Percentiles rank a stretch among this genome's conserved stretches.
These are phyloP conservation scores for Vanessa cardui DNA, from an alignment of 2,888 invertebrate genomes.

Conservation along the genomic window DNA sequence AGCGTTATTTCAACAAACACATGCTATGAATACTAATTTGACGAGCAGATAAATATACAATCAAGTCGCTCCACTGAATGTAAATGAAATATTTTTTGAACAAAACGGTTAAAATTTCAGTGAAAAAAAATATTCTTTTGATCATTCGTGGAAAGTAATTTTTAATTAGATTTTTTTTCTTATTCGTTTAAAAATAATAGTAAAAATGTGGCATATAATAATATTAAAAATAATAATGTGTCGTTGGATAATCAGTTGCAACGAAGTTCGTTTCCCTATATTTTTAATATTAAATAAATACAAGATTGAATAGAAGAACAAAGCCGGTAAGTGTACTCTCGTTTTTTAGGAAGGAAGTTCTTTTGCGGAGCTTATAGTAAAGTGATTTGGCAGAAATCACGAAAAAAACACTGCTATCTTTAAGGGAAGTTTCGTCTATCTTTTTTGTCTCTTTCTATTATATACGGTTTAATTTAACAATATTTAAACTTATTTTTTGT, in stretches of 20 bases:
- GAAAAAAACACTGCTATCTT: no score
- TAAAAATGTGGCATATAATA: no score
- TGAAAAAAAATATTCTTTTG: slow-evolving; percentile 12
- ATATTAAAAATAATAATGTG: no score
- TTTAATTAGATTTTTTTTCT: neutral
- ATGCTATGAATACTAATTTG: slow-evolving; percentile 11
- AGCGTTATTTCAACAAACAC: slow-evolving; percentile 3
- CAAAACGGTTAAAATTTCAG: slow-evolving; percentile 9
- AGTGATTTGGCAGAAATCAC: no score
- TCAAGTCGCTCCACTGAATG: slow-evolving; percentile 18
- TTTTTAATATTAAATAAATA: neutral
- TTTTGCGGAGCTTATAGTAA: no score
- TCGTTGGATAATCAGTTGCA: no score
- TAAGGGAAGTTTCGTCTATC: no score
- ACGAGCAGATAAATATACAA: slow-evolving; percentile 23
- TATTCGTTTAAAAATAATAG: neutral
- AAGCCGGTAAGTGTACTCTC: no score
- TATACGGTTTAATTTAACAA: no score
- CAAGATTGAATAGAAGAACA: neutral
- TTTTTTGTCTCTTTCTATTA: no score
- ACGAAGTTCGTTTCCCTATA: neutral
- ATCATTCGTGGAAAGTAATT: neutral
- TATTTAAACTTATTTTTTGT: no score
- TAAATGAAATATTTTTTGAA: slow-evolving; percentile 16
- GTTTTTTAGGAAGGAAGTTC: no score